phyloP scores from a whole-genome alignment of 2,797 vertebrate species.

The Hypotaenidia okinawae region DNA sequence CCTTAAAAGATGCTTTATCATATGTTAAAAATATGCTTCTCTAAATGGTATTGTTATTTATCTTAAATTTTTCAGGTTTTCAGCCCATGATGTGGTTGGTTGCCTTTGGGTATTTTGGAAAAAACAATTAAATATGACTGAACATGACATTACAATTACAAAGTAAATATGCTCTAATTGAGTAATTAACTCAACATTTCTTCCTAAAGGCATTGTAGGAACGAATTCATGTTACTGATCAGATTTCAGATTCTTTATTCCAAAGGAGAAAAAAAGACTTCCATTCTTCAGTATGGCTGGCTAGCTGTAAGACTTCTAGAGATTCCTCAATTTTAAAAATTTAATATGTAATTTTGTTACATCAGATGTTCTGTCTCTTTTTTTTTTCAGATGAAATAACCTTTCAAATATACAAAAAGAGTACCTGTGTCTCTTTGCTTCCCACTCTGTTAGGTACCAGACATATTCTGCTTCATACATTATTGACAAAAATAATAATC shows the following conservation, averaged over 20 bases:
- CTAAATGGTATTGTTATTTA: background rate
- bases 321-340: background rate
- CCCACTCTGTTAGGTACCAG: background rate
- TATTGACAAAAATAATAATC: slow-evolving; percentile 11
- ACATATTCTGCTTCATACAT: background rate
- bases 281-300: background rate
- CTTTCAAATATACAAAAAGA: background rate
- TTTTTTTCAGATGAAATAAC: background rate
- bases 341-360: background rate
- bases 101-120: slow-evolving; percentile 68
- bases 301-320: background rate
- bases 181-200: slow-evolving; percentile 76
- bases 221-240: slow-evolving; percentile 55
- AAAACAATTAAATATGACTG: slow-evolving; percentile 67
- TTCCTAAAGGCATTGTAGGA: slow-evolving; percentile 68
- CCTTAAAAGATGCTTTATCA: background rate
- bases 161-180: slow-evolving; percentile 75
- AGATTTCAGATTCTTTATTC: slow-evolving; percentile 51
- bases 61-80: slow-evolving; percentile 19
- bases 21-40: background rate
- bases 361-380: background rate
- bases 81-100: background rate
- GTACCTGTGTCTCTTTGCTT: background rate
- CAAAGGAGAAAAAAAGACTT: background rate
- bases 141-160: slow-evolving; percentile 71